Base-by-base conservation (phyloP, 2,797 vertebrate genomes). In the Darevskia mixta region DNA sequence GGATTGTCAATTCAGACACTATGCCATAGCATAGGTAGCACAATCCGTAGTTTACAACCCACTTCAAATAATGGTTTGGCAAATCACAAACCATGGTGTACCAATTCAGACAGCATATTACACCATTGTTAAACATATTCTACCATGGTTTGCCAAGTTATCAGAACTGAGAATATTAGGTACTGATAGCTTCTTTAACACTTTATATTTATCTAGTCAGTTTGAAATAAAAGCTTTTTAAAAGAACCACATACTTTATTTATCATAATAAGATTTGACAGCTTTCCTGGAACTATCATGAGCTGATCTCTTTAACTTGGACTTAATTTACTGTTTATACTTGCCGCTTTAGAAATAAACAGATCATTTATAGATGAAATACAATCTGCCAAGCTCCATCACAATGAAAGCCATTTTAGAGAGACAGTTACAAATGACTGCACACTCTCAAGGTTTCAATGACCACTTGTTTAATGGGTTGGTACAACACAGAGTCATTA, bases 351-450 rank as follows among this genome's bases (percentile, higher is more conserved):
- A 72, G 66, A 72, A 69, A 75, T 66, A 83, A 84, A 84, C 43
- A 75, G 69, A 55, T 80, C 41, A 79, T 80, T 87, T 80, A 67
- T 29, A 80, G 55, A 55, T 72, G 76, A 83, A 66, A 66, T 76
- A 87, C 38, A 69, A 76, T 66, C 32, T 87, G 71, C 61, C 66
- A 79, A 32, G 67, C 27, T 83, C 9, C 43, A 58, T 49, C 78
- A 84, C 77, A 87, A 86, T 80, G 76, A 84, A 72, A 90, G 79
- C 8, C 58, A 76, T 80, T 84, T 87, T 75, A 73, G 32, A 79
- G 66, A 89, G 43, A 86, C 72, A 78, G 71, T 82, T 82, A 86
- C 20, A 83, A 86, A 83, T 82, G 61, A 83, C 72, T 38, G n/a
- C 17, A 86, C n/a, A 35, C 32, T 43, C 61, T 43, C 41, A 79